Conservation (phyloP, 2,797 vertebrate genomes). For the Pseudomugil gertrudae region DNA sequence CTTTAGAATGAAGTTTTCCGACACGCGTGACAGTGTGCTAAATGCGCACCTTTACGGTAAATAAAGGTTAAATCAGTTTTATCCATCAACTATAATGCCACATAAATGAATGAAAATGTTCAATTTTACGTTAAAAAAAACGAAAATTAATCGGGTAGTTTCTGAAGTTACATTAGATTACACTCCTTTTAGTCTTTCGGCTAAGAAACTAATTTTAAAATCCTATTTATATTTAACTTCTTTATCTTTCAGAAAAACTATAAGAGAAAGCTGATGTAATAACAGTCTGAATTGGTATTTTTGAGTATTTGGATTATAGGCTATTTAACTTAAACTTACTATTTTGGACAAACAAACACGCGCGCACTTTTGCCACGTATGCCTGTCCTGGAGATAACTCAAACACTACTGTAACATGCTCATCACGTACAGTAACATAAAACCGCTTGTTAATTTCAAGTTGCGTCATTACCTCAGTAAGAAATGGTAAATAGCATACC, state of each 20-base stretch:
- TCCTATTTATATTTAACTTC: neutral
- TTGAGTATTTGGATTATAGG: neutral
- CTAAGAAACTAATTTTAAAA: neutral
- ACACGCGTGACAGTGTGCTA: no score
- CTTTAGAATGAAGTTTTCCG: no score
- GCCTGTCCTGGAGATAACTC: conserved; percentile 20
- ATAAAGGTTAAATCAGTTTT: neutral
- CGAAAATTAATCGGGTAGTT: neutral
- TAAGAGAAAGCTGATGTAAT: conserved; percentile 13
- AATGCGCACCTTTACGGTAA: neutral
- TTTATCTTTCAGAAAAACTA: neutral
- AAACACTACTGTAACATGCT: neutral
- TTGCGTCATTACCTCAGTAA: neutral
- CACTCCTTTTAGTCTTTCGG: neutral
- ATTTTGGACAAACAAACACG: neutral
- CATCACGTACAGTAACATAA: no score
- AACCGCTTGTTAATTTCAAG: neutral
- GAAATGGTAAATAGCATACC: conserved; percentile 54
- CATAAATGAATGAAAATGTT: neutral
- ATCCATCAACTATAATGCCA: neutral
- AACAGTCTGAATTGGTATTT: neutral
- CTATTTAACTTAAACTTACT: neutral
- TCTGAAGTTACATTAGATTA: neutral
- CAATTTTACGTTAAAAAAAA: neutral
- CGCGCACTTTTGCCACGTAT: conserved; percentile 69